Evolutionary conservation across 1,140 invertebrate genomes (phyloP), one percentile per base, ranked within the genome.

Genomic region (Ceratina australensis): DNA sequence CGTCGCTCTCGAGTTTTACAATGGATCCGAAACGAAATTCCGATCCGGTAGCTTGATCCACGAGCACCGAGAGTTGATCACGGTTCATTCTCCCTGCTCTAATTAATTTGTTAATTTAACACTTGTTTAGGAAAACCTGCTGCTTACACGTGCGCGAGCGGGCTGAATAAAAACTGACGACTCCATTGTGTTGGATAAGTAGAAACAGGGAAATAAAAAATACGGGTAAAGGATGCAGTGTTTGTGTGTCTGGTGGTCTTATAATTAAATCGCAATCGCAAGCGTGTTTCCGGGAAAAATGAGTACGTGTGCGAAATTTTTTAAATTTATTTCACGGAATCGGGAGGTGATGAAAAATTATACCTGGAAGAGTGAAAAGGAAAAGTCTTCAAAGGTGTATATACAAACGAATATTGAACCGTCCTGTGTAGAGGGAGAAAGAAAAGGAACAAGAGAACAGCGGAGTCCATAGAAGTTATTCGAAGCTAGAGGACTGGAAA

Each of bases 381-480:
- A 18, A 15, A 49, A 33, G 20, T 18, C 47, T 22, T 60, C 49
- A 13, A 50, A 26, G 24, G 42, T 63, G 22, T 18, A 2, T 42
- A 15, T n/a, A 24, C 47, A 50, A 56, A 22, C 15, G 47, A 69
- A 61, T 20, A 60, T 61, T 69, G 10, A 15, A 10, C 10, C 7
- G n/a, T 7, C 20, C 10, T 2, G n/a, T 16, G 59, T 15, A 18
- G 5, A 15, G 15, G 13, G 26, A 20, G 50, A 24, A 20, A 24
- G 22, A 42, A 3, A 10, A 13, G 57, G 28, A 47, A 16, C 33
- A 42, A 42, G 33, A 69, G 57, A 42, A 28, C n/a, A 26, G 64
- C 33, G n/a, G 49, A 66, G 16, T 8, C n/a, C 47, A 10, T 33
- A 64, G 69, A 79, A 63, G 76, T 77, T 69, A 71, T 66, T 83